Evolutionary conservation across 2,888 invertebrate genomes (phyloP).

Genomic region (Brachyopa scutellaris): DNA sequence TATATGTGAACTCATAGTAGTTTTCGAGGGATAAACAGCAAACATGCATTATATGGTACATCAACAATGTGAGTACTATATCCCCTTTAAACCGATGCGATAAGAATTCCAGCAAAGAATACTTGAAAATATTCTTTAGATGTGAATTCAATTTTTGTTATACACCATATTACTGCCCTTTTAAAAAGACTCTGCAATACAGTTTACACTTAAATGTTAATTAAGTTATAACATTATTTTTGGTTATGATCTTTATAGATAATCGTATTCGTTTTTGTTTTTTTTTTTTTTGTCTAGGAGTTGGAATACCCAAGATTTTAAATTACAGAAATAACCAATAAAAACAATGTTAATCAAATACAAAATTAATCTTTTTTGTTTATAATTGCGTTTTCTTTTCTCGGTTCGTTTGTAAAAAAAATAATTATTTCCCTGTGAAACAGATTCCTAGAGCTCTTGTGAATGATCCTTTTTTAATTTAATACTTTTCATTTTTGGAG

Average conservation of each 20-base stretch:
- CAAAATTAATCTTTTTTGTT: slow-evolving; percentile 7
- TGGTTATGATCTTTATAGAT: slow-evolving; percentile 6
- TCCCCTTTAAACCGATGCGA: background rate
- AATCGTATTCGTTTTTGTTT: too few species aligned
- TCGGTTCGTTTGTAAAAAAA: background rate
- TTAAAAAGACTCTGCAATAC: slow-evolving; percentile 72
- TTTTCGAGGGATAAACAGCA: background rate
- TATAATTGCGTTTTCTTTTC: background rate
- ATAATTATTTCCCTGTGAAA: background rate
- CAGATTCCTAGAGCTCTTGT: background rate
- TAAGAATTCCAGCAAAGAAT: slow-evolving; percentile 40
- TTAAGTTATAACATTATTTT: background rate
- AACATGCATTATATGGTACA: background rate
- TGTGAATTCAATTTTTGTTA: background rate
- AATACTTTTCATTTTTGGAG: background rate
- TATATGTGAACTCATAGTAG: background rate
- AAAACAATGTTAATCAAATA: slow-evolving; percentile 4
- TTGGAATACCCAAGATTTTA: slow-evolving; percentile 11
- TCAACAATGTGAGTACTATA: background rate
- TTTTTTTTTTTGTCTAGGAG: slow-evolving; percentile 14
- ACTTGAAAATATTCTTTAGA: background rate
- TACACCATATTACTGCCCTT: slow-evolving; percentile 7
- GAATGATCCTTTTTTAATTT: slow-evolving; percentile 18
- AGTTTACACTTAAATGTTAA: slow-evolving; percentile 73
- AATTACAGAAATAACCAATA: slow-evolving; percentile 19